These are phyloP conservation scores for Epizoanthus rinbou DNA, from an alignment of 92 coral and sea anemone species.

Conservation along the genomic window DNA sequence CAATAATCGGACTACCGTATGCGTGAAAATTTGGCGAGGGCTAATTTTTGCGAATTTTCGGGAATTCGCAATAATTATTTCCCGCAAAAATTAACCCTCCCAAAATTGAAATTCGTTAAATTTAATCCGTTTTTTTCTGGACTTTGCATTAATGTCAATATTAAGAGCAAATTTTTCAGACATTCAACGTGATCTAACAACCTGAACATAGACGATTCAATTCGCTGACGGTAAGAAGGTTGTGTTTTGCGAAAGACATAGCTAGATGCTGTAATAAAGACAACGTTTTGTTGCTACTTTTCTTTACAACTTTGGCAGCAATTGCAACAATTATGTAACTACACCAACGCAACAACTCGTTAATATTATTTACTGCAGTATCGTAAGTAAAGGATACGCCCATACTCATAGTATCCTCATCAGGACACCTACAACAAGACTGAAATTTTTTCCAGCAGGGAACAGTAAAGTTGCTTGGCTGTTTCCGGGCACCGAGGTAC, in stretches of 20 bases:
- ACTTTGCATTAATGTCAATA: constrained; percentile 10
- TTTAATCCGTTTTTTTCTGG: not conserved
- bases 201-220: not conserved
- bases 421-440: constrained; percentile 14
- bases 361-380: not conserved
- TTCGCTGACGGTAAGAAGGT: constrained; percentile 11
- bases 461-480: constrained; percentile 27
- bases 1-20: constrained; percentile 2
- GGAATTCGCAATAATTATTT: constrained; percentile 5
- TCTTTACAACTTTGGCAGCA: not conserved
- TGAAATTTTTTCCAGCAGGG: constrained; percentile 25
- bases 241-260: not conserved
- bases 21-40: not conserved
- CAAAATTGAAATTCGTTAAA: not conserved
- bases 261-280: constrained; percentile 3
- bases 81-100: constrained; percentile 15
- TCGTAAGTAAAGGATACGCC: constrained; percentile 8
- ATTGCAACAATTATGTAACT: constrained; percentile 9
- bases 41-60: not conserved
- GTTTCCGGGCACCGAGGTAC: constrained; percentile 26
- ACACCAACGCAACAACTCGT: constrained; percentile 1
- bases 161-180: constrained; percentile 3
- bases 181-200: constrained; percentile 1
- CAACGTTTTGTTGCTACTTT: constrained; percentile 19
- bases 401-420: constrained; percentile 10